Evolutionary conservation across 1,140 invertebrate genomes (phyloP).

Genomic region (Drosophila rufa): DNA sequence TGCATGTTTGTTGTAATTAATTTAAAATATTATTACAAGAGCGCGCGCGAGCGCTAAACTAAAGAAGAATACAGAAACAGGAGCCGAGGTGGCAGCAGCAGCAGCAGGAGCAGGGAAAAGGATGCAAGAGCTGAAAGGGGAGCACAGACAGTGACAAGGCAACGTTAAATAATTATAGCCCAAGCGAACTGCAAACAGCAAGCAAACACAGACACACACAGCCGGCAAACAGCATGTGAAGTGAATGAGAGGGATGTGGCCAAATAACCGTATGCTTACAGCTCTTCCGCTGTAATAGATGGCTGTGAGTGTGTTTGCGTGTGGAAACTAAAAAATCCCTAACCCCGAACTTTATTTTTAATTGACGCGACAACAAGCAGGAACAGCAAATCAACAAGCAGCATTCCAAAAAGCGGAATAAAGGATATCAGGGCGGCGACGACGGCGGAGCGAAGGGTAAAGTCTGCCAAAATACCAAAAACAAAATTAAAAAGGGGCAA

Average conservation of each 20-base stretch:
- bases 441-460: slow-evolving; percentile 26
- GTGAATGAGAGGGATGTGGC: slow-evolving; percentile 35
- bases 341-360: slow-evolving; percentile 48
- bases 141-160: slow-evolving; percentile 67
- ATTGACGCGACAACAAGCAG: slow-evolving; percentile 54
- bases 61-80: slow-evolving; percentile 66
- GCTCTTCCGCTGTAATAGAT: neutral
- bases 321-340: slow-evolving; percentile 35
- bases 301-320: neutral
- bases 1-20: slow-evolving; percentile 83
- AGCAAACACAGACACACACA: slow-evolving; percentile 27
- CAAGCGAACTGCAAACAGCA: slow-evolving; percentile 75
- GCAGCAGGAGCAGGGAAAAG: slow-evolving; percentile 2
- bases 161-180: slow-evolving; percentile 81
- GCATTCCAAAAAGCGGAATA: slow-evolving; percentile 2
- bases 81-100: slow-evolving; percentile 27
- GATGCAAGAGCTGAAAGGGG: slow-evolving; percentile 6
- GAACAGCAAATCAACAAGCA: slow-evolving; percentile 76
- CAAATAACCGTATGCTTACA: slow-evolving; percentile 45
- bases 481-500: slow-evolving; percentile 62
- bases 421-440: neutral
- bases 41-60: slow-evolving; percentile 79
- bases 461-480: slow-evolving; percentile 65
- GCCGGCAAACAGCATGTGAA: slow-evolving; percentile 15
- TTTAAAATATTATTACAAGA: slow-evolving; percentile 84